These are phyloP conservation scores for Ctenicera cuprea DNA, from an alignment of 2,888 invertebrate genomes.

Conservation along the genomic window DNA sequence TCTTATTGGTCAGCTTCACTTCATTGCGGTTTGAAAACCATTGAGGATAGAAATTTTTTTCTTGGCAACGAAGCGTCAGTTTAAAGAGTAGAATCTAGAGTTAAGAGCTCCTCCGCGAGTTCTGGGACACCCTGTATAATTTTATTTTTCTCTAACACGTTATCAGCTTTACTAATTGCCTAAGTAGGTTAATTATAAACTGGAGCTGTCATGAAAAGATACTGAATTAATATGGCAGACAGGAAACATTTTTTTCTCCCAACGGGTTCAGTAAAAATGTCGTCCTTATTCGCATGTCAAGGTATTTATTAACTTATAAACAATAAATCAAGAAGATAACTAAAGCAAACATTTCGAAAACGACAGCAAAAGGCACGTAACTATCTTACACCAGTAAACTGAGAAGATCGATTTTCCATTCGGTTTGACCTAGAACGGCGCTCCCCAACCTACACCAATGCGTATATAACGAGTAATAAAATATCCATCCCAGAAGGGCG, in stretches of 20 bases:
- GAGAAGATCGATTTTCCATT: slow-evolving; percentile 58
- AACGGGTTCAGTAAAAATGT: not conserved
- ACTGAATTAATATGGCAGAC: no score
- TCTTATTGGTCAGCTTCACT: no score
- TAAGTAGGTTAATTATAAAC: no score
- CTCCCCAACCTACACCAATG: slow-evolving; percentile 57
- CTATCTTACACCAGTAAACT: slow-evolving; percentile 25
- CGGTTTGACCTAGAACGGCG: slow-evolving; percentile 57
- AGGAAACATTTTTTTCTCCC: not conserved
- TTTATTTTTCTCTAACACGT: not conserved
- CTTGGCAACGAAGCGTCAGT: no score
- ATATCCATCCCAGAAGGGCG: slow-evolving; percentile 31
- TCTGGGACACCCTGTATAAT: no score
- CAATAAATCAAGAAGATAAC: not conserved
- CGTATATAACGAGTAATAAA: slow-evolving; percentile 41
- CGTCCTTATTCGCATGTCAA: not conserved
- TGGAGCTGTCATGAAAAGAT: no score
- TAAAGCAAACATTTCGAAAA: slow-evolving; percentile 26
- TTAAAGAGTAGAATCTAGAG: no score
- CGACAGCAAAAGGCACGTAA: slow-evolving; percentile 12
- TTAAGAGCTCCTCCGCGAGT: no score
- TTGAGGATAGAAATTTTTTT: no score
- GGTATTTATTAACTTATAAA: not conserved
- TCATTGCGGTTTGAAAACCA: no score
- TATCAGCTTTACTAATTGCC: no score